Evolutionary conservation across 2,797 vertebrate genomes (phyloP).

Genomic region (Onychomys arenicola): DNA sequence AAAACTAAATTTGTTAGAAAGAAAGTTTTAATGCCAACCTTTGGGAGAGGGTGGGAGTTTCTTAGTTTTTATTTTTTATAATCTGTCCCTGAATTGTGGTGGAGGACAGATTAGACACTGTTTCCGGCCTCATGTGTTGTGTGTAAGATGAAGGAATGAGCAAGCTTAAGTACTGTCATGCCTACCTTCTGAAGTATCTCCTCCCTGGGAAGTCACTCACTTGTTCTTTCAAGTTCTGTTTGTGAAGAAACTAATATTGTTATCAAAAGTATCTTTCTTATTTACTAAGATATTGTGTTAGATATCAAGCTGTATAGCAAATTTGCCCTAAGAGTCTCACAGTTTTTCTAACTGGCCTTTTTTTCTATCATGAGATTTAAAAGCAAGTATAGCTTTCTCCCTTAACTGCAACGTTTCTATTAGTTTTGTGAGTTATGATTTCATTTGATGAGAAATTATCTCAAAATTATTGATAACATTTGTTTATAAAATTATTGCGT

Average conservation of each 20-base stretch:
- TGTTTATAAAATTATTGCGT: too few relatives aligned
- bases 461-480: conserved; percentile 69
- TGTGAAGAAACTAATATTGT: conserved; percentile 70
- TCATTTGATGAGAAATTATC: conserved; percentile 69
- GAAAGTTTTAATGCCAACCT: conserved; percentile 93
- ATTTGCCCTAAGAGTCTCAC: conserved; percentile 76
- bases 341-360: conserved; percentile 81
- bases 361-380: conserved; percentile 76
- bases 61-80: conserved; percentile 78
- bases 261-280: conserved; percentile 82
- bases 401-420: conserved; percentile 71
- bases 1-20: conserved; percentile 88
- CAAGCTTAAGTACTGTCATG: conserved; percentile 67
- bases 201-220: conserved; percentile 71
- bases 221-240: conserved; percentile 74
- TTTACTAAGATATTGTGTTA: conserved; percentile 77
- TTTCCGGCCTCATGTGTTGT: conserved; percentile 67
- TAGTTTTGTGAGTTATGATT: conserved; percentile 73
- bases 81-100: conserved; percentile 68
- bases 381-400: conserved; percentile 69
- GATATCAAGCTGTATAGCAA: conserved; percentile 75
- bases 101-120: conserved; percentile 63
- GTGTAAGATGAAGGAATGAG: conserved; percentile 72
- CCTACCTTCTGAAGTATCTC: conserved; percentile 76
- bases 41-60: conserved; percentile 73